These are phyloP conservation scores for Sinocyclocheilus anshuiensis DNA, from an alignment of 2,113 vertebrate species.

Conservation along the genomic window DNA sequence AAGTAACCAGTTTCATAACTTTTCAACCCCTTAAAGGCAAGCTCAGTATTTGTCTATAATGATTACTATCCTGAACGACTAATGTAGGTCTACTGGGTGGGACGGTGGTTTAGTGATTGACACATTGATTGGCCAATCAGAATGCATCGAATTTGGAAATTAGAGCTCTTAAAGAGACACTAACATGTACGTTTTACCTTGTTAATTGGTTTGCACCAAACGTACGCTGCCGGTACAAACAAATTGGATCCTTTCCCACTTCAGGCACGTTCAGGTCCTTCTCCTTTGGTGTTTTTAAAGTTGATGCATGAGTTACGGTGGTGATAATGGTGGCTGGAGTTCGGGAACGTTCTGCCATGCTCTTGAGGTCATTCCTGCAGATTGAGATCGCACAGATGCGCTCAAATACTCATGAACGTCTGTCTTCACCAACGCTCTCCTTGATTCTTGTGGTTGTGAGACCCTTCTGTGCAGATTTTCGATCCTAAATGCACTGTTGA, in stretches of 20 bases:
- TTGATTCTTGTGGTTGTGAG: not conserved
- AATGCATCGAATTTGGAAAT: not conserved
- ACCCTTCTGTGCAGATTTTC: not conserved
- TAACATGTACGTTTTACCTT: not conserved
- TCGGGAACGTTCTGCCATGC: not conserved
- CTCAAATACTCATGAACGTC: not conserved
- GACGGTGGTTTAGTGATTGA: not conserved
- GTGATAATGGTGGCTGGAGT: not conserved
- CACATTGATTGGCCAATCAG: slow-evolving; percentile 4
- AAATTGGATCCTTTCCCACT: not conserved
- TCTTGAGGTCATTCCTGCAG: not conserved
- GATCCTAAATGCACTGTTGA: not conserved
- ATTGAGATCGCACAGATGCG: not conserved
- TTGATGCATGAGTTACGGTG: not conserved
- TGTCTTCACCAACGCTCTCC: not conserved
- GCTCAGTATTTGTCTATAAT: not conserved
- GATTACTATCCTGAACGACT: too few relatives aligned
- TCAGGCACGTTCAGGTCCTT: not conserved
- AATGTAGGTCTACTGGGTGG: not conserved
- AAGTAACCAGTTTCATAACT: not conserved
- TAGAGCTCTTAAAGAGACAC: not conserved
- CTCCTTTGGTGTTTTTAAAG: not conserved
- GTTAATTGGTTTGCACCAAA: not conserved
- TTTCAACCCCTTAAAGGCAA: not conserved
- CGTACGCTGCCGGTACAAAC: not conserved